phyloP scores from a whole-genome alignment of 2,797 vertebrate species.

The Mormyrops boulengeri region DNA sequence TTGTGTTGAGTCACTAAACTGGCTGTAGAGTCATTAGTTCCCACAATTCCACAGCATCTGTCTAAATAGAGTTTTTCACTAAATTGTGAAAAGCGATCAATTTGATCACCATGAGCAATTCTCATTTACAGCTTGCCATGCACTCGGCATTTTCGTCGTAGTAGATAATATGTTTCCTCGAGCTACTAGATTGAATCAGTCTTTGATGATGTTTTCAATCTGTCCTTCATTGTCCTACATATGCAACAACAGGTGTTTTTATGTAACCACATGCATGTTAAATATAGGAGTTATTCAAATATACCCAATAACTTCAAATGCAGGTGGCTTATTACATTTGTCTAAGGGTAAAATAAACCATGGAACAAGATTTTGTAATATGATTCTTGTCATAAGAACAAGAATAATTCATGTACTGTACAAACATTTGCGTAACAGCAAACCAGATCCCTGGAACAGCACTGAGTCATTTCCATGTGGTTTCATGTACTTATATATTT shows the following conservation, averaged over 20 bases:
- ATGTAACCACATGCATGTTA: background rate
- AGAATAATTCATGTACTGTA: background rate
- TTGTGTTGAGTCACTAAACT: background rate
- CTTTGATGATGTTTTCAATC: background rate
- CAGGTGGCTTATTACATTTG: background rate
- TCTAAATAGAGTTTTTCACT: background rate
- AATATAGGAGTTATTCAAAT: background rate
- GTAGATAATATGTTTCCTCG: background rate
- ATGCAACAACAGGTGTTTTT: background rate
- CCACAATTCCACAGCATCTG: background rate
- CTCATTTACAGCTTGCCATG: background rate
- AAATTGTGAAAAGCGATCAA: background rate
- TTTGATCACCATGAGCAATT: background rate
- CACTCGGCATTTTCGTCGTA: background rate
- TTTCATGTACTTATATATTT: background rate
- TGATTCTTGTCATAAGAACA: background rate
- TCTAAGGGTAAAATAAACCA: background rate
- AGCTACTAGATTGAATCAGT: background rate
- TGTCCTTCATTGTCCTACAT: background rate
- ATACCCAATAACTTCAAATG: background rate
- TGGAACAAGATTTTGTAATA: background rate
- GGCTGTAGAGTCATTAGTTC: background rate
- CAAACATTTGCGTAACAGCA: background rate
- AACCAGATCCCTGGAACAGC: background rate
- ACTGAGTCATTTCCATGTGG: background rate